A percentile compares a stretch with the other conserved stretches of the same genome.
Evolutionary conservation across 2,113 vertebrate genomes (phyloP).

Genomic region (Nettapus auritus): DNA sequence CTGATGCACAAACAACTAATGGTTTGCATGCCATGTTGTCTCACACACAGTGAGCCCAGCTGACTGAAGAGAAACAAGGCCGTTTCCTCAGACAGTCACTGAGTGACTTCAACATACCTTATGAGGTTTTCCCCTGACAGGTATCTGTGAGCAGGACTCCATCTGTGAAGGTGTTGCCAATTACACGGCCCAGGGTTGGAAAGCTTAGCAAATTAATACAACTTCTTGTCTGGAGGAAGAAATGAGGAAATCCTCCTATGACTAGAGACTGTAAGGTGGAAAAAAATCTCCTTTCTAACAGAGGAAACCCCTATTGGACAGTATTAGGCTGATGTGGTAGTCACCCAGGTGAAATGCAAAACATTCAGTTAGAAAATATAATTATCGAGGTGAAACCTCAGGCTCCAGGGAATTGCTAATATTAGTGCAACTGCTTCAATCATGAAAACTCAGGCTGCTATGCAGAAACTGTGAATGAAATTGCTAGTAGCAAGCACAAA

Average conservation of each 20-base stretch:
- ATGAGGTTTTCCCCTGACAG: not conserved
- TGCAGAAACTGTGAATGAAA: not conserved
- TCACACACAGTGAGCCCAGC: accelerated
- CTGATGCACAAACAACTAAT: not conserved
- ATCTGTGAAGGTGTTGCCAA: not conserved
- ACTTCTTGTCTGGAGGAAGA: not conserved
- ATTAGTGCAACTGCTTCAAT: not conserved
- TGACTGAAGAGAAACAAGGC: not conserved
- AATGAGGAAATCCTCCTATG: not conserved
- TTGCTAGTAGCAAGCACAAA: not conserved
- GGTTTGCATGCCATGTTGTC: not conserved
- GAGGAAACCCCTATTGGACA: not conserved
- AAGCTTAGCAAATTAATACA: not conserved
- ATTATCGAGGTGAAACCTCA: not conserved
- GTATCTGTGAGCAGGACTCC: not conserved
- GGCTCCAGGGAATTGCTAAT: not conserved
- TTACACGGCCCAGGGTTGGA: not conserved
- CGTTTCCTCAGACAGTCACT: not conserved
- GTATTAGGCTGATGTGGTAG: not conserved
- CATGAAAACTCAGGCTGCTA: not conserved
- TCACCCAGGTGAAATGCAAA: slow-evolving; percentile 2
- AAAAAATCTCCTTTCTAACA: not conserved
- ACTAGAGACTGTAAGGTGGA: not conserved
- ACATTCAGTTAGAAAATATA: not conserved
- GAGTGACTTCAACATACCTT: not conserved